These are phyloP conservation scores for Coryphaenoides rupestris DNA, from an alignment of 2,113 vertebrate genomes.

Conservation along the genomic window DNA sequence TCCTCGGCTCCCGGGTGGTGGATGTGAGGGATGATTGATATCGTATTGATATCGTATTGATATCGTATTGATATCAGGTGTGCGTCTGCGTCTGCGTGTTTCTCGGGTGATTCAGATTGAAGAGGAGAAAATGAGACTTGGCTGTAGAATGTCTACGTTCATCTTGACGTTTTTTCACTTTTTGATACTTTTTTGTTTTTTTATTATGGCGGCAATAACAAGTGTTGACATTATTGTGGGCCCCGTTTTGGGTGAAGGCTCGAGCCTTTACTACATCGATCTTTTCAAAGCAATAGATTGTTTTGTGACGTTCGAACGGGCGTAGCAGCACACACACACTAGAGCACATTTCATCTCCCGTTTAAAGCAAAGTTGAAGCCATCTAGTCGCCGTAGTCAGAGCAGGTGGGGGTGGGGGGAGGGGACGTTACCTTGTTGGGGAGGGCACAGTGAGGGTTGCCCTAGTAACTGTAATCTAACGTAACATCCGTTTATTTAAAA, in stretches of 20 bases:
- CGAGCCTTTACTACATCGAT: too few species aligned
- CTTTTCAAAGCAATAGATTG: too few species aligned
- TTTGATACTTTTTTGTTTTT: constrained; percentile 1
- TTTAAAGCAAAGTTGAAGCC: neutral
- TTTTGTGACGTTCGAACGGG: neutral
- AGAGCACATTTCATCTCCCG: neutral
- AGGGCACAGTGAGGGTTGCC: constrained; percentile 46
- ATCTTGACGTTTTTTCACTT: neutral
- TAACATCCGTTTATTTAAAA: constrained; percentile 69
- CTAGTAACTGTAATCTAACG: constrained; percentile 61
- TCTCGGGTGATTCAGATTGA: too few species aligned
- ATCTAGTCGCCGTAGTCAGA: neutral
- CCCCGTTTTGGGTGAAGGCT: neutral
- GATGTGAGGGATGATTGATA: too few species aligned
- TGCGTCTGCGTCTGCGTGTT: too few species aligned
- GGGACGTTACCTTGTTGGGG: constrained; percentile 10
- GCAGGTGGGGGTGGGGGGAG: neutral
- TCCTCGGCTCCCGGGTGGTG: too few species aligned
- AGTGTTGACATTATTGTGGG: neutral
- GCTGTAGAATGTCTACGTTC: too few species aligned
- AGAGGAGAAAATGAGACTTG: too few species aligned
- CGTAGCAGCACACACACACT: neutral
- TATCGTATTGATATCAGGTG: too few species aligned
- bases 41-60: too few species aligned
- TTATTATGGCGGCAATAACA: constrained; percentile 32